phyloP scores from a whole-genome alignment of 2,888 invertebrate genomes.

The Drosophila cyrtoloma region DNA sequence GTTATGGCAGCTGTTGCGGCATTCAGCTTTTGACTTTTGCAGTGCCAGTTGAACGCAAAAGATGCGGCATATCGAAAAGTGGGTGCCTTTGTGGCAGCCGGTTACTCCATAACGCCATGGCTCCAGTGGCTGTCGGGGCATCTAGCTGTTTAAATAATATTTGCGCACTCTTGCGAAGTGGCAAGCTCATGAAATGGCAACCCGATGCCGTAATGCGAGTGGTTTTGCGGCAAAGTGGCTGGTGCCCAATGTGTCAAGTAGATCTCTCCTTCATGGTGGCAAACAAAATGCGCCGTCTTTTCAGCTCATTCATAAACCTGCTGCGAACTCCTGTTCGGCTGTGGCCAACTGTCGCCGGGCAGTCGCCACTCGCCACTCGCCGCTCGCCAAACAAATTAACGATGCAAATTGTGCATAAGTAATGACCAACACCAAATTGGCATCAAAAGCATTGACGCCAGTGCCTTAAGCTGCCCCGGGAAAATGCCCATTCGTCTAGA shows the following conservation, averaged over 20 bases:
- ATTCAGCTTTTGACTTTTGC: constrained; percentile 14
- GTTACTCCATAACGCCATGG: constrained; percentile 1
- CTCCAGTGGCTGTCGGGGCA: constrained; percentile 15
- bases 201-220: constrained; percentile 43
- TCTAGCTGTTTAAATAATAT: constrained; percentile 25
- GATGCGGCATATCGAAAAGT: constrained; percentile 24
- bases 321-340: constrained; percentile 6
- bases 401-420: constrained; percentile 60
- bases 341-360: constrained; percentile 21
- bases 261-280: constrained; percentile 15
- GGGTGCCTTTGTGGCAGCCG: constrained; percentile 7
- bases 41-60: constrained; percentile 25
- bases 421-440: constrained; percentile 24
- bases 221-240: constrained; percentile 30
- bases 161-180: constrained; percentile 36
- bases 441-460: constrained; percentile 14
- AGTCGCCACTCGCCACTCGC: constrained; percentile 18
- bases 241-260: constrained; percentile 32
- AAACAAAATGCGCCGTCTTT: constrained; percentile 18
- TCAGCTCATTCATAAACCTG: constrained; percentile 1
- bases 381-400: constrained; percentile 54
- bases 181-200: constrained; percentile 35
- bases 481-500: constrained; percentile 42
- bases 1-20: constrained; percentile 29
- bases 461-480: constrained; percentile 12